These are phyloP conservation scores for Clarias macrocephalus DNA, from an alignment of 2,113 vertebrate species.

Conservation along the genomic window DNA sequence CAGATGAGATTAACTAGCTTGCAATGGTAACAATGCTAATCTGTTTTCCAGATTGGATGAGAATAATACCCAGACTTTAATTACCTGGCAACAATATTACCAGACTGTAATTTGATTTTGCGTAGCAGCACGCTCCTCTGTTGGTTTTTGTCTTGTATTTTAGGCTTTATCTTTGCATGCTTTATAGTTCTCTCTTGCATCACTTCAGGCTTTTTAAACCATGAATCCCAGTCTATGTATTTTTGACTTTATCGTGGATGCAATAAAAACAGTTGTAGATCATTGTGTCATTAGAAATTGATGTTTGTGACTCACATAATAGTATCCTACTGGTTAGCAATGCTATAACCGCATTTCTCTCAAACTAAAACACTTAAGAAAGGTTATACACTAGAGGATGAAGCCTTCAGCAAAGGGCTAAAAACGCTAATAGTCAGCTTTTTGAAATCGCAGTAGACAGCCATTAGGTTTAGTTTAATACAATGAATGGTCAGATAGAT, in stretches of 20 bases:
- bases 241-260: background rate
- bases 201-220: background rate
- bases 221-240: background rate
- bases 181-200: background rate
- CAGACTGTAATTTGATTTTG: background rate
- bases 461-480: background rate
- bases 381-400: too few species aligned
- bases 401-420: background rate
- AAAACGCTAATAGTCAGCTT: conserved; percentile 6
- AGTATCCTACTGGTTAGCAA: background rate
- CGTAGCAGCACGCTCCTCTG: background rate
- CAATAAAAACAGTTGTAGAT: background rate
- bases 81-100: background rate
- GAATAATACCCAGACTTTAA: background rate
- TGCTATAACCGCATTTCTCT: background rate
- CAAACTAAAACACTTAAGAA: background rate
- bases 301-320: background rate
- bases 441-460: background rate
- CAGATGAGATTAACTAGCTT: background rate
- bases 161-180: background rate
- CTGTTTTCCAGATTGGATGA: background rate
- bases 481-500: background rate
- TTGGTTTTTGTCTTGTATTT: background rate
- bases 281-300: background rate
- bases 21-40: background rate